Percentiles rank a stretch among this genome's conserved stretches.
phyloP scores from a whole-genome alignment of 1,140 invertebrate species.

The Trichoplusia ni region DNA sequence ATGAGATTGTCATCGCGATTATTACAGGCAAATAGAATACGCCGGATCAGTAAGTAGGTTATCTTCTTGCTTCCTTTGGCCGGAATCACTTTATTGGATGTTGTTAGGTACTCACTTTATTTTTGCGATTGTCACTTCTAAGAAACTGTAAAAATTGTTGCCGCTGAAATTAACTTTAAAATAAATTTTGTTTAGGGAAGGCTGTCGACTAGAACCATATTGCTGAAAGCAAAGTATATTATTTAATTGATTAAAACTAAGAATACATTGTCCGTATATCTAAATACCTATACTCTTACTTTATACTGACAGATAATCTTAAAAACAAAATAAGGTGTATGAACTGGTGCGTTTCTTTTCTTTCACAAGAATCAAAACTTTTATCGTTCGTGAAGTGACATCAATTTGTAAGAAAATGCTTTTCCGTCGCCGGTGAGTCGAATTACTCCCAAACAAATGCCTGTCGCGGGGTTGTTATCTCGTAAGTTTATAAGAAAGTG shows the following conservation, averaged over 20 bases:
- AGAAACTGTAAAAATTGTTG: constrained; percentile 21
- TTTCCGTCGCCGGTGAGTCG: constrained; percentile 48
- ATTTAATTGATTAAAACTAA: too few relatives aligned
- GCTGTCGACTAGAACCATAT: too few relatives aligned
- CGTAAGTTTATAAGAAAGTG: constrained; percentile 53
- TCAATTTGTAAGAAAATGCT: constrained; percentile 62
- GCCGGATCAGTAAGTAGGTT: constrained; percentile 80
- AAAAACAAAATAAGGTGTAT: constrained; percentile 6
- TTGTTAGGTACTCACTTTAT: constrained; percentile 63
- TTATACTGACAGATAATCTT: too few relatives aligned
- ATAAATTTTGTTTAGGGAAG: neutral
- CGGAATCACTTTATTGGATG: constrained; percentile 76
- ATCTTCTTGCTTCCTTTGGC: constrained; percentile 77
- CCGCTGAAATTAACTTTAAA: neutral
- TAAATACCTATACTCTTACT: too few relatives aligned
- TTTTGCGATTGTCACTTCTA: constrained; percentile 47
- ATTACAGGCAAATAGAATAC: constrained; percentile 82
- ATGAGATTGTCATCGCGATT: constrained; percentile 82
- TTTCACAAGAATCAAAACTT: constrained; percentile 60
- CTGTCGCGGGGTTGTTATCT: constrained; percentile 60
- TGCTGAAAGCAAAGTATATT: too few relatives aligned
- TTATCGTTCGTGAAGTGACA: constrained; percentile 56
- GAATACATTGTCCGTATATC: too few relatives aligned
- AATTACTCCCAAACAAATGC: constrained; percentile 69
- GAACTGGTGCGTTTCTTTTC: constrained; percentile 19